Evolutionary conservation across 2,888 invertebrate species (phyloP), one percentile per base, ranked within the genome.

Genomic region (Drosophila pullipes): DNA sequence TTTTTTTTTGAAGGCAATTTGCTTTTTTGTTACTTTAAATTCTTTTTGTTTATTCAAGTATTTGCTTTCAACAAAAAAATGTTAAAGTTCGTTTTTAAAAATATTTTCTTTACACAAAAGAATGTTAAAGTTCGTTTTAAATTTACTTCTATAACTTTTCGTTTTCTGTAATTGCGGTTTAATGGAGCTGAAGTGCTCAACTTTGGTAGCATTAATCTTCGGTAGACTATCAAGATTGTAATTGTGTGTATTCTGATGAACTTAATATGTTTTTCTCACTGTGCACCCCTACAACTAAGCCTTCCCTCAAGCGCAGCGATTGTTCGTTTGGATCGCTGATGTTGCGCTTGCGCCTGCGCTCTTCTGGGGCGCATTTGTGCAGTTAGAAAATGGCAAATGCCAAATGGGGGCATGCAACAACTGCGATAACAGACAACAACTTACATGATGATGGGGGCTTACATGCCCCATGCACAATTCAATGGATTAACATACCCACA

Each of bases 301-400:
- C 33, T 18, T 30, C 28, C 16, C 22, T 22, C 50, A 31, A 53
- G 31, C 52, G 66, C 47, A 63, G 75, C 75, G 73, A 83, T 76
- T 81, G 72, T 64, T 57, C 57, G 82, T 60, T 81, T 79, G 68
- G 61, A 71, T 75, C 68, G 69, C 64, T 47, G 37, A 28, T 55
- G 31, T 64, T 57, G 71, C 35, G 63, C 65, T 41, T 66, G 65
- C 54, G 63, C 54, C 49, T 57, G 47, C 37, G 41, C 58, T 78
- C 81, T 81, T 81, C 78, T 81, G 79, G 84, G 71, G 74, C 74
- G 76, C 85, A 76, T 82, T 82, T 77, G 72, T 76, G 73, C 83
- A 85, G 82, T 85, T 83, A 83, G 83, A 83, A 83, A 83, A 83
- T 85, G 76, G 76, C 78, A 82, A 78, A 83, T 78, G 83, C 75